Evolutionary conservation across 2,113 vertebrate genomes (phyloP).

Genomic region (Poeciliopsis retropinna): DNA sequence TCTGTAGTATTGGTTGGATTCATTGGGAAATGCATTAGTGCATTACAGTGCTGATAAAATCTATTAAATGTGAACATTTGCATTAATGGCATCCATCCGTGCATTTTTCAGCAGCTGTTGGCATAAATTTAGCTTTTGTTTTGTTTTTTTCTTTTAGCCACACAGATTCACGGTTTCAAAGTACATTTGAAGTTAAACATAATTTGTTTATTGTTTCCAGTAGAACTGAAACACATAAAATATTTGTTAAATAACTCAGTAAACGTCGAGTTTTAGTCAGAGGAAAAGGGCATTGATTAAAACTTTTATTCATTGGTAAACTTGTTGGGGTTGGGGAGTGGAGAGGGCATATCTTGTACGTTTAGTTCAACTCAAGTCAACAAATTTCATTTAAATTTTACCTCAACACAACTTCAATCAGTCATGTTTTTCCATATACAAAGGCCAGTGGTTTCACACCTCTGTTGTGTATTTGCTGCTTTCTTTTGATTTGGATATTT

Average conservation of each 20-base stretch:
- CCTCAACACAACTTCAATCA: too few relatives aligned
- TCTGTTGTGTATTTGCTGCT: too few relatives aligned
- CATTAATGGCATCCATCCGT: slow-evolving; percentile 28
- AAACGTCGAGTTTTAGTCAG: not conserved
- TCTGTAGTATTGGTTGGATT: slow-evolving; percentile 25
- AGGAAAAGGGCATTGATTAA: slow-evolving; percentile 3
- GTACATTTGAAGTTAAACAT: not conserved
- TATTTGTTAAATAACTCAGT: not conserved
- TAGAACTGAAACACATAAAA: slow-evolving; percentile 5
- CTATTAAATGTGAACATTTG: slow-evolving; percentile 41
- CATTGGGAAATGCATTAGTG: slow-evolving; percentile 34
- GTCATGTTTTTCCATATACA: too few relatives aligned
- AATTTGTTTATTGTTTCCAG: slow-evolving; percentile 2
- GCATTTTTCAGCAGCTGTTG: slow-evolving; percentile 19
- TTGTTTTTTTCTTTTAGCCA: not conserved
- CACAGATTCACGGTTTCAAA: not conserved
- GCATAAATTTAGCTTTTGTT: not conserved
- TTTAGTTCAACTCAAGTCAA: not conserved
- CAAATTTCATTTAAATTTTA: too few relatives aligned
- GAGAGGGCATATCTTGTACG: not conserved
- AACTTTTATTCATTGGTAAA: not conserved
- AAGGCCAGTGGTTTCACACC: too few relatives aligned
- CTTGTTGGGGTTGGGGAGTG: too few relatives aligned
- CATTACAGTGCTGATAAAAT: slow-evolving; percentile 20
- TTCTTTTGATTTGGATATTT: not conserved